Base-by-base conservation (phyloP, 2,888 invertebrate species). In the Camponotus fellah region DNA sequence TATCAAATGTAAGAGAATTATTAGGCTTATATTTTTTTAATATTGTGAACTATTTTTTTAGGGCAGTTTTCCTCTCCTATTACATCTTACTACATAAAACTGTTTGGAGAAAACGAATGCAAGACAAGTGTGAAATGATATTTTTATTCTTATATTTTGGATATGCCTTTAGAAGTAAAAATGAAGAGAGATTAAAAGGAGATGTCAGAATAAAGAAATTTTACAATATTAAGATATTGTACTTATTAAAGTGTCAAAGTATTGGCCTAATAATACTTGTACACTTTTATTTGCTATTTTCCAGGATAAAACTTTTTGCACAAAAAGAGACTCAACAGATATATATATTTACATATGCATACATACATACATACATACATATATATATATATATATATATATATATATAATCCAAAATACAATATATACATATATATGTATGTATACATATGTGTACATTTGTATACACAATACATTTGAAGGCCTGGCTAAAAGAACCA, bases 401-500 rank as follows among this genome's bases (percentile, higher is more conserved):
- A 26, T 1, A 26, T 26, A 26, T 26, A 26, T 26, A 26, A n/a
- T 26, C 26, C 26, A 26, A 26, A 26, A 26, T 26, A 26, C 26
- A 26, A 26, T 26, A 26, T 26, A 26, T 26, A 26, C 26, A 26
- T 26, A 26, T 26, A 26, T 26, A 26, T 26, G 26, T 26, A 26
- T 26, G 26, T 26, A 26, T 26, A 26, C 26, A 26, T 26, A 26
- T 26, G 26, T 26, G 26, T 26, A 26, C 26, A 32, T 10, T 5
- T 74, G 21, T 34, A 46, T 14, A 21, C 5, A 32, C 2, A 17
- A 10, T 62, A 46, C 65, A 46, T 64, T 75, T 64, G 26, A 14
- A 75, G 46, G 5, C 43, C 9, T 46, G 43, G 5, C 34, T 64
- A 21, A 21, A 46, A 75, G 34, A 75, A 64, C 10, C 65, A 75